Percentiles rank a stretch among this genome's conserved stretches.
Evolutionary conservation across 1,140 invertebrate genomes (phyloP).

Genomic region (Cydia pomonella): DNA sequence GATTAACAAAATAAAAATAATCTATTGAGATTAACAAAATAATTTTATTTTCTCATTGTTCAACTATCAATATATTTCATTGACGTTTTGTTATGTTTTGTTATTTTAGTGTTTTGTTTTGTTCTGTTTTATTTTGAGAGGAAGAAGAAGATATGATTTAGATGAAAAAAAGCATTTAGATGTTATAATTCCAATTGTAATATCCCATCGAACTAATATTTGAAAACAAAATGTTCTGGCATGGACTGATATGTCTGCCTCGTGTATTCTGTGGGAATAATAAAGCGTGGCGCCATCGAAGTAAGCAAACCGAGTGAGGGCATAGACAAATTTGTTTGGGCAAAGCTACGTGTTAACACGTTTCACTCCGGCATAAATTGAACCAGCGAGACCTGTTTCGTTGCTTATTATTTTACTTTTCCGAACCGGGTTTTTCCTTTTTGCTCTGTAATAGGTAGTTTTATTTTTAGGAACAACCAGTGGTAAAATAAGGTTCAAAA

Average conservation of each 20-base stretch:
- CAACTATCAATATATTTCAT: too few relatives aligned
- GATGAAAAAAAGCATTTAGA: too few relatives aligned
- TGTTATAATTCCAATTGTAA: too few relatives aligned
- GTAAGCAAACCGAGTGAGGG: conserved; percentile 53
- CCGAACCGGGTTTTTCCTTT: not conserved
- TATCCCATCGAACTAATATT: not conserved
- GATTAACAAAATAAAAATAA: too few relatives aligned
- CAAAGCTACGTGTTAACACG: conserved; percentile 47
- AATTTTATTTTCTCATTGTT: too few relatives aligned
- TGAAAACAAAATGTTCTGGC: not conserved
- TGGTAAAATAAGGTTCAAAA: too few relatives aligned
- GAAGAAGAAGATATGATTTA: too few relatives aligned
- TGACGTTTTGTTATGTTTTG: too few relatives aligned
- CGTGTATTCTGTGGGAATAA: conserved; percentile 45
- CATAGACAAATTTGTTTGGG: conserved; percentile 59
- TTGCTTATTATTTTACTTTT: conserved; percentile 31
- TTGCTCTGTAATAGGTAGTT: not conserved
- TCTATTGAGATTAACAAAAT: too few relatives aligned
- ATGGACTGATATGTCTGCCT: not conserved
- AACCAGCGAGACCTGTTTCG: conserved; percentile 41
- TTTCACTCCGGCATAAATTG: conserved; percentile 44
- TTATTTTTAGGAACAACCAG: too few relatives aligned
- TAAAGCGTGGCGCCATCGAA: conserved; percentile 55
- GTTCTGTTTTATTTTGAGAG: too few relatives aligned
- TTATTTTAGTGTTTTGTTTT: too few relatives aligned